phyloP scores from a whole-genome alignment of 2,888 invertebrate species.

The Nesidiocoris tenuis region DNA sequence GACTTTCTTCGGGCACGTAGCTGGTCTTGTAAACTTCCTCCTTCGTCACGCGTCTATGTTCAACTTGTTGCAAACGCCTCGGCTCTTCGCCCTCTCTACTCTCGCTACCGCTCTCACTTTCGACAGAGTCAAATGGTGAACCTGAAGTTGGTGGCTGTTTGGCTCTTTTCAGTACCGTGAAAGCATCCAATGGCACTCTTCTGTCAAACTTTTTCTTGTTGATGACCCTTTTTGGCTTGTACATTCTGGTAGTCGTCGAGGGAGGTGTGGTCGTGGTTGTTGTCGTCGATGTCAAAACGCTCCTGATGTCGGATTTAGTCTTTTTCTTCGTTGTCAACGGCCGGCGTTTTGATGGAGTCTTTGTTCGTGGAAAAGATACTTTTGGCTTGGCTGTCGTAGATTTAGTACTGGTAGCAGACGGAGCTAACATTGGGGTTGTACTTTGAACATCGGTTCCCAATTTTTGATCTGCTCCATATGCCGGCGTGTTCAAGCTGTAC shows the following conservation, averaged over 20 bases:
- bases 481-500: slow-evolving; percentile 25
- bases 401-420: background rate
- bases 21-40: slow-evolving; percentile 44
- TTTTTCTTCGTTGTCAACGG: slow-evolving; percentile 13
- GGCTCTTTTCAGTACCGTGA: slow-evolving; percentile 44
- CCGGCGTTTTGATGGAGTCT: slow-evolving; percentile 28
- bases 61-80: slow-evolving; percentile 41
- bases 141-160: slow-evolving; percentile 8
- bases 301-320: slow-evolving; percentile 10
- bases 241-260: slow-evolving; percentile 48
- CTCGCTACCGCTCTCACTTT: slow-evolving; percentile 4
- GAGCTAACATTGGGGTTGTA: slow-evolving; percentile 14
- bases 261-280: slow-evolving; percentile 47
- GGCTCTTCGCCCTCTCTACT: background rate
- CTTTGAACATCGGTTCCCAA: slow-evolving; percentile 1
- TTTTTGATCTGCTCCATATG: slow-evolving; percentile 5
- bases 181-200: slow-evolving; percentile 45
- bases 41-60: slow-evolving; percentile 44
- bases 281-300: slow-evolving; percentile 17
- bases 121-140: slow-evolving; percentile 1
- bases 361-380: slow-evolving; percentile 43
- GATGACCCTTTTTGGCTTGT: slow-evolving; percentile 48
- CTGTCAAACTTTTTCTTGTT: slow-evolving; percentile 43
- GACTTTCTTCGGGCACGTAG: slow-evolving; percentile 37
- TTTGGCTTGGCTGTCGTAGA: slow-evolving; percentile 38